These are phyloP conservation scores for Zootoca vivipara DNA, from an alignment of 2,113 vertebrate genomes.

Conservation along the genomic window DNA sequence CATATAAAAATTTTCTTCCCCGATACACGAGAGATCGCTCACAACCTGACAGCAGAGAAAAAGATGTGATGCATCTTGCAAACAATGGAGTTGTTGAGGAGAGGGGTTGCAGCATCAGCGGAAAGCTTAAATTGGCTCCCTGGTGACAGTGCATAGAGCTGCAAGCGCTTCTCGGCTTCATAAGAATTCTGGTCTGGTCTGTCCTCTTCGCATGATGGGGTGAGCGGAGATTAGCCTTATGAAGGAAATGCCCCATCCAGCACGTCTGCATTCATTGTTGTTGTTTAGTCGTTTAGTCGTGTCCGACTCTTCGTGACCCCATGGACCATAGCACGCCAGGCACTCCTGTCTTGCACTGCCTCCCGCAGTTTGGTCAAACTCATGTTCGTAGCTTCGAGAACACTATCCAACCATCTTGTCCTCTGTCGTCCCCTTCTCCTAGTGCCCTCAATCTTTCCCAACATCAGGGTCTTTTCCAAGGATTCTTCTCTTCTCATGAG, in stretches of 20 bases:
- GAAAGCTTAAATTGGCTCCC: constrained; percentile 56
- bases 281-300: no score
- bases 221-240: not conserved
- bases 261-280: not conserved
- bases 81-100: not conserved
- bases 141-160: constrained; percentile 27
- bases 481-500: no score
- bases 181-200: not conserved
- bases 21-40: constrained; percentile 30
- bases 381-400: no score
- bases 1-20: constrained; percentile 40
- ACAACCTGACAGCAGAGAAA: constrained; percentile 38
- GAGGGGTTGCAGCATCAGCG: constrained; percentile 54
- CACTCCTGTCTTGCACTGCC: no score
- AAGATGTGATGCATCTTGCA: constrained; percentile 12
- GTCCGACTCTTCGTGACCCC: no score
- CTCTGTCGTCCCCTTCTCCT: no score
- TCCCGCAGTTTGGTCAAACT: no score
- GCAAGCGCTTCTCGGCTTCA: constrained; percentile 27
- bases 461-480: no score
- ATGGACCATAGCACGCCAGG: no score
- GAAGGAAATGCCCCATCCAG: not conserved
- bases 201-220: not conserved
- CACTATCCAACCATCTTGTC: no score
- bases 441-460: no score